Conservation (phyloP, 2,888 invertebrate genomes). For the Drosophila neotestacea region DNA sequence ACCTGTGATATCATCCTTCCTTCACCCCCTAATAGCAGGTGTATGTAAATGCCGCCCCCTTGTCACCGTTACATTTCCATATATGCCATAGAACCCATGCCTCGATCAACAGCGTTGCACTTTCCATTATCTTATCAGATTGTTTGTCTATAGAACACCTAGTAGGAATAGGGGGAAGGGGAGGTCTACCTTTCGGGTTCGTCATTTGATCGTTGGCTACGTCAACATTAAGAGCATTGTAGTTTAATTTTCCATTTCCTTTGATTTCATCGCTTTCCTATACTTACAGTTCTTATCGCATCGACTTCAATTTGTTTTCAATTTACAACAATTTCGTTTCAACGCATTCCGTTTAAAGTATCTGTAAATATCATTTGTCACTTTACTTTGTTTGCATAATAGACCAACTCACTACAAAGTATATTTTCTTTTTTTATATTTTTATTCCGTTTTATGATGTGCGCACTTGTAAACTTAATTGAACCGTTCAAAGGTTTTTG, state of each 20-base stretch:
- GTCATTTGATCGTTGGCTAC: constrained; percentile 57
- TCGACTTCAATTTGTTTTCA: constrained; percentile 78
- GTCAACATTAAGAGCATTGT: constrained; percentile 44
- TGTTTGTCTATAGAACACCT: constrained; percentile 27
- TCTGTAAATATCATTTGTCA: constrained; percentile 68
- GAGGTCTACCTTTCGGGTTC: constrained; percentile 28
- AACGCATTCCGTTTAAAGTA: constrained; percentile 37
- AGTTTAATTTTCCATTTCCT: constrained; percentile 66
- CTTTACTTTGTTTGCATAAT: constrained; percentile 67
- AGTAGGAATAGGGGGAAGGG: background rate
- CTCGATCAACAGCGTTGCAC: constrained; percentile 35
- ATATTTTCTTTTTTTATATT: constrained; percentile 20
- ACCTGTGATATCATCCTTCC: background rate
- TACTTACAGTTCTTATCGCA: constrained; percentile 52
- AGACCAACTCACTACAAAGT: constrained; percentile 20
- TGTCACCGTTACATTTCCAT: constrained; percentile 48
- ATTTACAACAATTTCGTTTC: constrained; percentile 78
- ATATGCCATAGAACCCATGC: constrained; percentile 12
- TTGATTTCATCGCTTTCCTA: constrained; percentile 63
- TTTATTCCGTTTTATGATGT: constrained; percentile 16
- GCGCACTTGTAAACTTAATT: constrained; percentile 35
- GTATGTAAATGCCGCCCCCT: constrained; percentile 70
- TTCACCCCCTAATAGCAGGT: constrained; percentile 21
- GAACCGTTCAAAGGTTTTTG: constrained; percentile 12
- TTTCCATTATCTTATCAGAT: constrained; percentile 55